Evolutionary conservation across 1,140 invertebrate species (phyloP).

Genomic region (Glossosoma conforme): DNA sequence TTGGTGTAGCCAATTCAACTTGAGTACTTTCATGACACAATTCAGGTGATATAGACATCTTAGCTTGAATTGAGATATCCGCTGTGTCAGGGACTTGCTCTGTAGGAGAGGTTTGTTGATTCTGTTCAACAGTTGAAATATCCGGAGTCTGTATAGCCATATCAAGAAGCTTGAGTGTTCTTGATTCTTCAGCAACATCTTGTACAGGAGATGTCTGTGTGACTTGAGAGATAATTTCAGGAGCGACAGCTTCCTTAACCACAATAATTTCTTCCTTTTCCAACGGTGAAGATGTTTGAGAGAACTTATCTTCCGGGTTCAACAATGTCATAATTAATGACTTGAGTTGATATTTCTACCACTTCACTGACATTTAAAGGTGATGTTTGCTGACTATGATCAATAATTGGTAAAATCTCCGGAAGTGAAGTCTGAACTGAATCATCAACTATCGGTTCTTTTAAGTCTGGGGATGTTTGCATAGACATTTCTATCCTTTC

Average conservation of each 20-base stretch:
- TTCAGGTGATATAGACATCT: constrained; percentile 32
- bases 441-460: constrained; percentile 45
- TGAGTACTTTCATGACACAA: constrained; percentile 21
- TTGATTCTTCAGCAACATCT: constrained; percentile 20
- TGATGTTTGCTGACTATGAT: constrained; percentile 31
- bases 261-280: constrained; percentile 39
- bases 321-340: constrained; percentile 39
- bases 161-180: constrained; percentile 39
- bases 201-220: constrained; percentile 39
- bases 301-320: constrained; percentile 44
- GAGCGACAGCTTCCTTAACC: constrained; percentile 44
- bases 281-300: constrained; percentile 43
- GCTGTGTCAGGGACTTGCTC: constrained; percentile 35
- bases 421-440: constrained; percentile 49
- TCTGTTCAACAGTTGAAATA: constrained; percentile 37
- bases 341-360: constrained; percentile 43
- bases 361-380: constrained; percentile 23
- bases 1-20: constrained; percentile 33
- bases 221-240: constrained; percentile 42
- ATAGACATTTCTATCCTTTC: constrained; percentile 50
- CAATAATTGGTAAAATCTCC: constrained; percentile 36
- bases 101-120: constrained; percentile 43
- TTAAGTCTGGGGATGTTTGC: constrained; percentile 51
- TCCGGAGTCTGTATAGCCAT: constrained; percentile 49
- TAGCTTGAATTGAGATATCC: constrained; percentile 38